Evolutionary conservation across 35 echinoderm and acorn worm species (phyloP).

Genomic region (Heliocidaris erythrogramma): DNA sequence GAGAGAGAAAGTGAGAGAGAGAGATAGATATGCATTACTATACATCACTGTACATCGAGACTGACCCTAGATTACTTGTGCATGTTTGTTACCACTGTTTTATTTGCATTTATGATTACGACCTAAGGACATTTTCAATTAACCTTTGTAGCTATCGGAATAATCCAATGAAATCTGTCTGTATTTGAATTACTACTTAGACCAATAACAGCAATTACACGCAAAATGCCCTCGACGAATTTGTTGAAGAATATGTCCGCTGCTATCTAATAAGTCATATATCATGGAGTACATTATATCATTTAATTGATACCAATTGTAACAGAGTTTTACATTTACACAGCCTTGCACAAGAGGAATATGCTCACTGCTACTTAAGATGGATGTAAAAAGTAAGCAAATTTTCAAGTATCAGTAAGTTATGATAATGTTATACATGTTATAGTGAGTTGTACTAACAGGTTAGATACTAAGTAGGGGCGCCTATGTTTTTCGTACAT

Average conservation of each 20-base stretch:
- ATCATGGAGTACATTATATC: too few relatives aligned
- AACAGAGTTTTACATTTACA: too few relatives aligned
- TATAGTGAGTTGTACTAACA: too few relatives aligned
- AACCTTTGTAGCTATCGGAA: background rate
- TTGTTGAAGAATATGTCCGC: background rate
- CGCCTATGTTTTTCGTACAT: too few relatives aligned
- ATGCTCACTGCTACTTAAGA: too few relatives aligned
- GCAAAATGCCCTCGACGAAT: background rate
- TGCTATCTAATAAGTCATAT: background rate
- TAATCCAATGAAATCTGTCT: background rate
- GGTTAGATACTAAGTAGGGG: too few relatives aligned
- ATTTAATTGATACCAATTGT: too few relatives aligned
- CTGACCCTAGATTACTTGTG: background rate
- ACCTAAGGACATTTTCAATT: background rate
- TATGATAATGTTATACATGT: too few relatives aligned
- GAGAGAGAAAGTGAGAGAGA: background rate
- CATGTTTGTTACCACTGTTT: background rate
- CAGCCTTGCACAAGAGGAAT: too few relatives aligned
- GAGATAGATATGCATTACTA: background rate
- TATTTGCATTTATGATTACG: background rate
- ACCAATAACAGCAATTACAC: background rate
- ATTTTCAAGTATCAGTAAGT: too few relatives aligned
- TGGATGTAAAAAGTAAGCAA: too few relatives aligned
- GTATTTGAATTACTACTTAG: slow-evolving; percentile 3
- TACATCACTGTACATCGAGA: background rate